phyloP scores from a whole-genome alignment of 1,140 invertebrate genomes.

The Zaprionus capensis region DNA sequence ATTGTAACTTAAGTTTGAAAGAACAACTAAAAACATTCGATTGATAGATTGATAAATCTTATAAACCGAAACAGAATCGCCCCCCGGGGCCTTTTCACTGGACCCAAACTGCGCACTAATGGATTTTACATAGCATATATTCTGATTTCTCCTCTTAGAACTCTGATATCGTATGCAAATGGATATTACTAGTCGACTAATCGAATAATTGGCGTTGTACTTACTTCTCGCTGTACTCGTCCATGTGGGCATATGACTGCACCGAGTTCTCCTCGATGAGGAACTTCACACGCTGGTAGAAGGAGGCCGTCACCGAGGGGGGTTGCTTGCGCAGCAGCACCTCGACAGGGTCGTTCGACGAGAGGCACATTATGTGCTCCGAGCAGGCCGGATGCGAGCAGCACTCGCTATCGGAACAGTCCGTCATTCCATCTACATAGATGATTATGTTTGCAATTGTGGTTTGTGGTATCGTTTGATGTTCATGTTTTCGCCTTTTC shows the following conservation, averaged over 20 bases:
- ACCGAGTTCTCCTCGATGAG: constrained; percentile 99
- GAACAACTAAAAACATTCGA: constrained; percentile 13
- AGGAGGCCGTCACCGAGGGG: constrained; percentile 97
- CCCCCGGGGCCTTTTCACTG: constrained; percentile 20
- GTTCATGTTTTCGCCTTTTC: not conserved
- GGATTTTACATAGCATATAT: constrained; percentile 36
- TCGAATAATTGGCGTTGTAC: constrained; percentile 80
- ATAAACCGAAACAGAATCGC: constrained; percentile 13
- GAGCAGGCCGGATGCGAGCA: constrained; percentile 92
- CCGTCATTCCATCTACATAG: constrained; percentile 95
- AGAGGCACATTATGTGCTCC: constrained; percentile 96
- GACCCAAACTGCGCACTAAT: constrained; percentile 54
- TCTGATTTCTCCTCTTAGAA: not conserved
- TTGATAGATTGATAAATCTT: constrained; percentile 25
- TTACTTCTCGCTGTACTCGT: constrained; percentile 99
- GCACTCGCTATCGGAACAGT: constrained; percentile 99
- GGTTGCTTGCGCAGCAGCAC: constrained; percentile 97
- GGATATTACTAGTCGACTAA: constrained; percentile 13
- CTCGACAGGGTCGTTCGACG: constrained; percentile 97
- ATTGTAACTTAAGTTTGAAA: not conserved
- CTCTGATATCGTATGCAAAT: constrained; percentile 29
- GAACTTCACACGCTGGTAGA: constrained; percentile 99
- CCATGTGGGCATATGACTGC: constrained; percentile 98
- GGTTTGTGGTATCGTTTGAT: not conserved
- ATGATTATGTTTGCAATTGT: not conserved